Evolutionary conservation across 2,888 invertebrate genomes (phyloP), one percentile per base, ranked within the genome.

Genomic region (Agonum fuliginosum): DNA sequence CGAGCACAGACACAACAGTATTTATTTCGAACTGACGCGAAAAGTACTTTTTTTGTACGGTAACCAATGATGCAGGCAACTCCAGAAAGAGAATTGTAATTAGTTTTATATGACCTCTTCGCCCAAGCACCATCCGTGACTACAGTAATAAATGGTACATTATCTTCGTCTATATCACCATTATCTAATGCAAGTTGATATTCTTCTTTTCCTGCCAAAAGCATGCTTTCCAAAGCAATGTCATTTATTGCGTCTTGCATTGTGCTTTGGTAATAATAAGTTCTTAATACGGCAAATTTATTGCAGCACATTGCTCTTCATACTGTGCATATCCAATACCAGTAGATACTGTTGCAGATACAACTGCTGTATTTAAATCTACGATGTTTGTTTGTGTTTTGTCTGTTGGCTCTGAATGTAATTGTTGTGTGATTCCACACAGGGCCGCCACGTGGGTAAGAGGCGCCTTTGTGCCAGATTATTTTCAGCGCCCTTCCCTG

Each of bases 1-100:
- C 20, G 17, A 19, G 51, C 51, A 51, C 51, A 51, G 17, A 51
- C 17, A 19, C 51, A 51, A 8, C 3, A 51, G 17, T 51, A 51
- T 17, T 17, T 19, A 51, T 51, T 51, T 12, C 51, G n/a, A 2
- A 51, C 14, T 8, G 30, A 30, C 6, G 8, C 4, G 30, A 30
- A 30, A 5, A 30, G 3, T 5, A 30, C 6, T 30, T 30, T 30
- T 30, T 30, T 30, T 3, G 8, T 30, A 5, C 30, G 3, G 30
- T 30, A 30, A 30, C 30, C 30, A 30, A 30, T 8, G 30, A 30
- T 30, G 30, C 30, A 30, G 4, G 30, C 30, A 6, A 30, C 30
- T 3, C 30, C 30, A 30, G 30, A 30, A 5, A 30, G 8, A 30
- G 30, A 30, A 30, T 30, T 30, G 8, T 5, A 30, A 30, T 30